phyloP scores from a whole-genome alignment of 2,113 vertebrate genomes.

The Xiphophorus hellerii region DNA sequence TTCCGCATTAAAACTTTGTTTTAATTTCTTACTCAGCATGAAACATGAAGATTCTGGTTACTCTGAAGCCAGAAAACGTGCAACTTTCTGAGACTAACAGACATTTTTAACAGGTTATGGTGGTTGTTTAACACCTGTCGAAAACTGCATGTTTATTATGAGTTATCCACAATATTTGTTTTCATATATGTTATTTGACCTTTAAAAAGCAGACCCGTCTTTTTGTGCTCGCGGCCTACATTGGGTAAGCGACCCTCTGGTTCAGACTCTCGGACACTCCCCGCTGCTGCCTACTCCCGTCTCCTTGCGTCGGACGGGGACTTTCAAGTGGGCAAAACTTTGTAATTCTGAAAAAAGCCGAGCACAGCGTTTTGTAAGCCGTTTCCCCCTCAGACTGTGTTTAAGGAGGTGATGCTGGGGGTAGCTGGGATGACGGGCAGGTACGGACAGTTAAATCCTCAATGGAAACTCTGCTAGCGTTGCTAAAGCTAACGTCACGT shows the following conservation, averaged over 20 bases:
- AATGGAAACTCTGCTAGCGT: background rate
- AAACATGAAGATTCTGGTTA: too few relatives aligned
- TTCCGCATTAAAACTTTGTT: too few relatives aligned
- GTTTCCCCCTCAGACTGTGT: background rate
- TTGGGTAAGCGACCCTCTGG: background rate
- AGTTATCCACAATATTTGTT: background rate
- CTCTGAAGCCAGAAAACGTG: too few relatives aligned
- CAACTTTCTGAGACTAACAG: too few relatives aligned
- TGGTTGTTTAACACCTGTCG: too few relatives aligned
- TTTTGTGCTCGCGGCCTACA: too few relatives aligned
- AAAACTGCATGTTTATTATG: too few relatives aligned
- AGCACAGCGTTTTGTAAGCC: background rate
- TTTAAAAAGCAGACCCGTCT: too few relatives aligned
- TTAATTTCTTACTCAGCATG: too few relatives aligned
- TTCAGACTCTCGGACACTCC: background rate
- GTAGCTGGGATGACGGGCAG: slow-evolving; percentile 81
- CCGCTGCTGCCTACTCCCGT: background rate
- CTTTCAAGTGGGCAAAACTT: background rate
- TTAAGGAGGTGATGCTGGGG: slow-evolving; percentile 74
- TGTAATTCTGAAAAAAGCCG: background rate
- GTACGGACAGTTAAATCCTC: slow-evolving; percentile 41
- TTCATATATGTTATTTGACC: background rate
- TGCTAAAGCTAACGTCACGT: slow-evolving; percentile 43
- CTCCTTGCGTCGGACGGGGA: background rate
- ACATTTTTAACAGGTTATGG: too few relatives aligned